Evolutionary conservation across 2,797 vertebrate species (phyloP).

Genomic region (Rhabdophis nuchalis): DNA sequence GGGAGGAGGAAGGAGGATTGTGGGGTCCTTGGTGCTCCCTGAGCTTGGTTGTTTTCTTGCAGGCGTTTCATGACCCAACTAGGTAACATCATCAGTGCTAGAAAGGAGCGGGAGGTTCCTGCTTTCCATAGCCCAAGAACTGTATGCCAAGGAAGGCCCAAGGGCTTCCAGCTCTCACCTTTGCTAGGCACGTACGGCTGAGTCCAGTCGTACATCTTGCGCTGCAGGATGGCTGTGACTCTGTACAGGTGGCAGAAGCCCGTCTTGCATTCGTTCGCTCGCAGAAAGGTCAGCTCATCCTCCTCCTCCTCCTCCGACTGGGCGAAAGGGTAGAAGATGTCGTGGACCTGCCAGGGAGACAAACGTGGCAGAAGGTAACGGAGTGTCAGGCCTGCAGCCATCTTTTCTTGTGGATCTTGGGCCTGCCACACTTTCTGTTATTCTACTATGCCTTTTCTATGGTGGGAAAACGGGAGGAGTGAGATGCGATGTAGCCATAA

Average conservation of each 20-base stretch:
- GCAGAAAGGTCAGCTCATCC: conserved; percentile 84
- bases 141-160: rapidly evolving
- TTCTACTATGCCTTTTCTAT: no score
- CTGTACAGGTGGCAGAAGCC: conserved; percentile 91
- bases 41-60: neutral
- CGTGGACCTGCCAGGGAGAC: conserved; percentile 77
- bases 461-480: no score
- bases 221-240: conserved; percentile 77
- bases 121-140: neutral
- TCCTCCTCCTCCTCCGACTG: conserved; percentile 79
- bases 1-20: no score
- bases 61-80: neutral
- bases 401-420: no score
- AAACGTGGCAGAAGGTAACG: neutral
- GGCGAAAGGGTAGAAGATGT: conserved; percentile 88
- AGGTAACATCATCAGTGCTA: neutral
- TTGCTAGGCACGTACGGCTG: conserved; percentile 70
- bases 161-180: conserved; percentile 59
- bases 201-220: conserved; percentile 73
- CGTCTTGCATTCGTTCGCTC: conserved; percentile 84
- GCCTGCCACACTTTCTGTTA: no score
- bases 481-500: no score
- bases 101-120: neutral
- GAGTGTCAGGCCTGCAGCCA: no score
- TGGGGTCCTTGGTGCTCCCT: neutral